phyloP scores from a whole-genome alignment of 1,140 invertebrate species.

The Zaprionus nigranus region DNA sequence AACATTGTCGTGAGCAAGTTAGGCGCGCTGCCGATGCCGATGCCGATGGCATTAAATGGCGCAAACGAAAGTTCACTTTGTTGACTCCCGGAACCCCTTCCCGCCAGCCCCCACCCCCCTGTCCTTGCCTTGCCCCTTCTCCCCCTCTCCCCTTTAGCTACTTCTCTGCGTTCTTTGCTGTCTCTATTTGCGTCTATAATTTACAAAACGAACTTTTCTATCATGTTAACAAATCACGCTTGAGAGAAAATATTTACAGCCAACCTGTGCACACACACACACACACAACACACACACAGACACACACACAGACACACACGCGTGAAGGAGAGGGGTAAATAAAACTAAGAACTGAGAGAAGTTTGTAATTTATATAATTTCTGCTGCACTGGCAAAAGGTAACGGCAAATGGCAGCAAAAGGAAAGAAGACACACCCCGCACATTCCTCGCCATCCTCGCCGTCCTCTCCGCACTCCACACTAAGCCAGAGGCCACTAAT shows the following conservation, averaged over 20 bases:
- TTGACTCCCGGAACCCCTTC: background rate
- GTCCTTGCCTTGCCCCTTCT: background rate
- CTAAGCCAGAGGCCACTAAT: slow-evolving; percentile 38
- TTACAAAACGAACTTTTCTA: slow-evolving; percentile 69
- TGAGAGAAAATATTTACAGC: slow-evolving; percentile 55
- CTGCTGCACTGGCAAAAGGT: slow-evolving; percentile 55
- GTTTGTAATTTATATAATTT: slow-evolving; percentile 83
- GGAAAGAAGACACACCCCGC: background rate
- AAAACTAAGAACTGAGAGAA: slow-evolving; percentile 46
- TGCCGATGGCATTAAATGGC: slow-evolving; percentile 33
- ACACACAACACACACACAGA: too few species aligned
- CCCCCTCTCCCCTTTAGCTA: background rate
- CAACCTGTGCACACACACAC: slow-evolving; percentile 9
- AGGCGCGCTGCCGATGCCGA: slow-evolving; percentile 6
- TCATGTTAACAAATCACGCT: slow-evolving; percentile 82
- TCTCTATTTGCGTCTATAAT: slow-evolving; percentile 48
- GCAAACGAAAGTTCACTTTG: slow-evolving; percentile 24
- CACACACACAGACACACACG: background rate
- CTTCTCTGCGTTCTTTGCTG: slow-evolving; percentile 4
- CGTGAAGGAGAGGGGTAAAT: background rate
- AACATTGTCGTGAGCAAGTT: slow-evolving; percentile 19
- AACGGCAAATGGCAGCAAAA: background rate
- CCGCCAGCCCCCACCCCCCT: background rate
- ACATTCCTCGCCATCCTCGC: background rate
- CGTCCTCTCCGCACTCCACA: background rate